Conservation (phyloP, 2,888 invertebrate genomes). For the Eilema caniola region DNA sequence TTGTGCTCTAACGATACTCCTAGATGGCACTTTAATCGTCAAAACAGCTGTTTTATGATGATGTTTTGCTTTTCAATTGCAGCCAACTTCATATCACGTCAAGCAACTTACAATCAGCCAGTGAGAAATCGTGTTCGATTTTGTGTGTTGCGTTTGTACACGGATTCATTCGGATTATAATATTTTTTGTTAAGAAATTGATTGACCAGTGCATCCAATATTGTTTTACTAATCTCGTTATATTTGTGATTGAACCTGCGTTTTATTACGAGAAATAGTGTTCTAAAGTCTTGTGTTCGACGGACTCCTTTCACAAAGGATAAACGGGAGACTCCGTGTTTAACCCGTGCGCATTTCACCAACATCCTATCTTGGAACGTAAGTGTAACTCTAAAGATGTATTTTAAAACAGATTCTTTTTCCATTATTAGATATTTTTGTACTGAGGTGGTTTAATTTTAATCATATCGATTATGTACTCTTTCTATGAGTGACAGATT, state of each 20-base stretch:
- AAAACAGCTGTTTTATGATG: constrained; percentile 72
- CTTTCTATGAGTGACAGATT: background rate
- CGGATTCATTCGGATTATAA: constrained; percentile 55
- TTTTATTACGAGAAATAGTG: constrained; percentile 43
- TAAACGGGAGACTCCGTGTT: constrained; percentile 59
- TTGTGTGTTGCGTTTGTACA: constrained; percentile 52
- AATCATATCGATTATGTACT: constrained; percentile 1
- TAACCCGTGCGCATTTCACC: constrained; percentile 63
- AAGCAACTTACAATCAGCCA: constrained; percentile 55
- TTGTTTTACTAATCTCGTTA: constrained; percentile 42
- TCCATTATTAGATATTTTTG: too few species aligned
- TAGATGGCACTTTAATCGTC: constrained; percentile 40
- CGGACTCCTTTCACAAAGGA: constrained; percentile 79
- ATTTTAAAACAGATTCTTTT: background rate
- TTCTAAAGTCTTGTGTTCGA: constrained; percentile 53
- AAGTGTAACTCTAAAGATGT: constrained; percentile 52
- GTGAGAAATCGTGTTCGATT: constrained; percentile 65
- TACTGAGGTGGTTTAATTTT: background rate
- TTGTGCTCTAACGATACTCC: background rate
- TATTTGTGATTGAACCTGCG: constrained; percentile 36
- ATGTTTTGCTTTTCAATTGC: constrained; percentile 67
- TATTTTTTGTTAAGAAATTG: constrained; percentile 63
- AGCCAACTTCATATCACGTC: constrained; percentile 68
- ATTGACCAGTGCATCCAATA: constrained; percentile 55
- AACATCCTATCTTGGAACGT: constrained; percentile 57